These are phyloP conservation scores for Steatocranus sp. DNA, from an alignment of 2,797 vertebrate genomes.

Conservation along the genomic window DNA sequence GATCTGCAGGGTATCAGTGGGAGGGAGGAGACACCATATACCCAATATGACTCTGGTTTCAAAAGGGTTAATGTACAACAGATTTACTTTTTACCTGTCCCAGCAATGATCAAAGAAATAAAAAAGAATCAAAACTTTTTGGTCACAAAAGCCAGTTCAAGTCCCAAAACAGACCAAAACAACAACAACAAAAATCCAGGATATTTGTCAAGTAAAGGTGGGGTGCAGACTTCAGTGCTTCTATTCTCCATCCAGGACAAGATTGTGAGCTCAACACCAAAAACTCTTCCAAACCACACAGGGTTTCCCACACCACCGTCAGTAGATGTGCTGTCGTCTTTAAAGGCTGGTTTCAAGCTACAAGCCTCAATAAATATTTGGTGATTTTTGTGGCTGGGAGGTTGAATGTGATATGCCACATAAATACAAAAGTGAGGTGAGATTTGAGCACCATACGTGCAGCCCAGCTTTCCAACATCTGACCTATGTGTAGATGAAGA, in stretches of 20 bases:
- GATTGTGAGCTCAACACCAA: conserved; percentile 26
- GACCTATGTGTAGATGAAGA: neutral
- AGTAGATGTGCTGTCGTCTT: conserved; percentile 37
- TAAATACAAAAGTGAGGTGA: conserved; percentile 14
- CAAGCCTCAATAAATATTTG: conserved; percentile 63
- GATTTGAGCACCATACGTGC: conserved; percentile 18
- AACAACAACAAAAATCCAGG: conserved; percentile 11
- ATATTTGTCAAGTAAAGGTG: conserved; percentile 21
- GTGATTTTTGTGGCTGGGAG: conserved; percentile 55
- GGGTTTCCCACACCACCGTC: conserved; percentile 8
- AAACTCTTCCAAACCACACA: conserved; percentile 40
- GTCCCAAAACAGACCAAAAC: neutral
- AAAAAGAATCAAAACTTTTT: neutral
- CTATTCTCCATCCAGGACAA: conserved; percentile 19
- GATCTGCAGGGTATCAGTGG: neutral
- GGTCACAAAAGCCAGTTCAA: neutral
- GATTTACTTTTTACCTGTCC: neutral
- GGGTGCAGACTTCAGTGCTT: conserved; percentile 8
- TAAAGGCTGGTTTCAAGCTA: conserved; percentile 52
- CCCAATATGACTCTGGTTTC: neutral
- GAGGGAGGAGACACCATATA: neutral
- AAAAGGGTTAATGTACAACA: neutral
- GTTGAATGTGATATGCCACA: conserved; percentile 50
- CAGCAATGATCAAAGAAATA: neutral
- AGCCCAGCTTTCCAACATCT: conserved; percentile 4